These are phyloP conservation scores for Nasonia vitripennis DNA, from an alignment of 1,140 invertebrate species.

Conservation along the genomic window DNA sequence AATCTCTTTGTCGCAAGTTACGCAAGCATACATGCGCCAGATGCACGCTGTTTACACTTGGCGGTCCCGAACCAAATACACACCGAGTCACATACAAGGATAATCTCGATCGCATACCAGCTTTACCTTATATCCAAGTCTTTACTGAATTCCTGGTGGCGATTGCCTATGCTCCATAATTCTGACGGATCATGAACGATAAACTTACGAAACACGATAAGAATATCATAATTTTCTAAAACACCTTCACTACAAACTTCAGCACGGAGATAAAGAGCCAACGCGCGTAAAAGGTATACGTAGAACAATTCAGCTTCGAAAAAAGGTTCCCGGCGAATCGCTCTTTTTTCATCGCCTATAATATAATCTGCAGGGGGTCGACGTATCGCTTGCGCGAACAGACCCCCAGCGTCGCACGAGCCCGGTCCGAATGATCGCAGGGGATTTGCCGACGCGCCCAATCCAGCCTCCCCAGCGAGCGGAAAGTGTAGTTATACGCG, in stretches of 20 bases:
- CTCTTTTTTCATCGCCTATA: neutral
- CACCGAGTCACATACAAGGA: neutral
- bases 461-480: constrained; percentile 45
- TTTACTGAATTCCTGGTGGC: neutral
- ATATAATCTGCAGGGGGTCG: constrained; percentile 24
- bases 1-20: neutral
- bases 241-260: too few species aligned
- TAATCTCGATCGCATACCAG: neutral
- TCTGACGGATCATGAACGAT: neutral
- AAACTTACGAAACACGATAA: neutral
- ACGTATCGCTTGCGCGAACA: constrained; percentile 67
- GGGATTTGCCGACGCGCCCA: constrained; percentile 20
- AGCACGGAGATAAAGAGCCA: neutral
- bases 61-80: neutral
- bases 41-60: neutral
- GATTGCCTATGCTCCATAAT: too few species aligned
- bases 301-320: neutral
- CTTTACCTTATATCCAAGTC: neutral
- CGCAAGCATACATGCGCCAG: neutral
- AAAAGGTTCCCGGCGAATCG: neutral
- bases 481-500: constrained; percentile 70
- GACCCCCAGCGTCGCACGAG: constrained; percentile 49
- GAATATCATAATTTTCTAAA: neutral
- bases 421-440: neutral
- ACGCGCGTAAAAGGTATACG: neutral